A percentile compares a stretch with the other conserved stretches of the same genome.
These are phyloP conservation scores for Brachionus asplanchnoidis DNA, from an alignment of 1,140 invertebrate species.

Conservation along the genomic window DNA sequence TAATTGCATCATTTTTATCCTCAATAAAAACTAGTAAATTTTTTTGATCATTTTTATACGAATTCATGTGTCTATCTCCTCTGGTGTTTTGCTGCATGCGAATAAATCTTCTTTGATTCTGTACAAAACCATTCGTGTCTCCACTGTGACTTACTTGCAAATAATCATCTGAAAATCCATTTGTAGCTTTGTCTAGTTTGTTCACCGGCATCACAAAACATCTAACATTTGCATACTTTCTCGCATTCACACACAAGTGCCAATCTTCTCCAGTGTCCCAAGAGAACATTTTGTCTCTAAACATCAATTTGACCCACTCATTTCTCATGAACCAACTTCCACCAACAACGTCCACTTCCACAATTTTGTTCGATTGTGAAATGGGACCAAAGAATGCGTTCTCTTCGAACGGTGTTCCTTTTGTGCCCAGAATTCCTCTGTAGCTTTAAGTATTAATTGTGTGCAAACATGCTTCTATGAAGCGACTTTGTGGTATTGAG, in stretches of 20 bases:
- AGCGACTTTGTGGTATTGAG: background rate
- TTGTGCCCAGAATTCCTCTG: background rate
- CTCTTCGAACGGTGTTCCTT: background rate
- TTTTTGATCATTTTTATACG: background rate
- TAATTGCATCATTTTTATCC: background rate
- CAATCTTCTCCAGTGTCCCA: background rate
- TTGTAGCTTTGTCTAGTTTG: background rate
- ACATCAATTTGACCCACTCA: background rate
- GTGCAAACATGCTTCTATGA: background rate
- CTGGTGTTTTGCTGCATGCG: background rate
- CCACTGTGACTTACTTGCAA: background rate
- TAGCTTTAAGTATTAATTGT: background rate
- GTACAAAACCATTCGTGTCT: background rate
- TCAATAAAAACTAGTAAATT: background rate
- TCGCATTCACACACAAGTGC: background rate
- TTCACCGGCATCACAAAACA: background rate
- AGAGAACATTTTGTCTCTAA: background rate
- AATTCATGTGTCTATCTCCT: background rate
- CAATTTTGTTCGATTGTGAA: background rate
- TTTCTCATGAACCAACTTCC: constrained; percentile 16
- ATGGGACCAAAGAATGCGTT: background rate
- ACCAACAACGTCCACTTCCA: background rate
- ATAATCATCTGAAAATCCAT: background rate
- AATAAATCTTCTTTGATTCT: background rate
- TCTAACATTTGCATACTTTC: constrained; percentile 23